Evolutionary conservation across 1,140 invertebrate genomes (phyloP), one percentile per base, ranked within the genome.

Genomic region (Idris sp.): DNA sequence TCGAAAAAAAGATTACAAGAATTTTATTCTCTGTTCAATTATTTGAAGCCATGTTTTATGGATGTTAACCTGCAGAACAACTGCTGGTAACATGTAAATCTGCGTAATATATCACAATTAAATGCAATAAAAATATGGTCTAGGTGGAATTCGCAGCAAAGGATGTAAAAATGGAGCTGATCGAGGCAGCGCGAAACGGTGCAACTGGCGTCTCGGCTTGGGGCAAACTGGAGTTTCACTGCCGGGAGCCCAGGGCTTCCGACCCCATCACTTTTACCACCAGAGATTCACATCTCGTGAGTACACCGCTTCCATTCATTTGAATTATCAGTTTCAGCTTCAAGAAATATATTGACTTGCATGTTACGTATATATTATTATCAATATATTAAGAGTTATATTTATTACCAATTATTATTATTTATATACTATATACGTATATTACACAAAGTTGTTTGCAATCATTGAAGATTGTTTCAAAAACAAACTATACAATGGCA

Each of bases 61-160:
- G n/a, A n/a, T n/a, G n/a, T n/a, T n/a, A n/a, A n/a, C n/a, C n/a
- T n/a, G n/a, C n/a, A n/a, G n/a, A n/a, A n/a, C n/a, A n/a, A n/a
- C n/a, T n/a, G n/a, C n/a, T n/a, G n/a, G 3, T 22, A 22, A 22
- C 22, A 36, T 38, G 9, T 35, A 14, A 35, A 59, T 38, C 13
- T 16, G 36, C 31, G 30, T 30, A 56, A 22, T 10, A 36, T 38
- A 4, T 4, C 15, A 9, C 18, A 16, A 56, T 54, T 33, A 51
- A 53, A 2, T 62, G 15, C 5, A 36, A 58, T 53, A 22, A 26
- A 51, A 65, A 53, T 61, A 14, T 43, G n/a, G 18, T 67, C 40
- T 30, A 98, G 96, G 95, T 98, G 77, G 93, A 96, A 83, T 98
- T 97, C 84, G 92, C 92, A 19, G 95, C 96, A 0, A 96, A 98